Conservation (phyloP, 2,797 vertebrate species). For the Bradypodion ventrale region DNA sequence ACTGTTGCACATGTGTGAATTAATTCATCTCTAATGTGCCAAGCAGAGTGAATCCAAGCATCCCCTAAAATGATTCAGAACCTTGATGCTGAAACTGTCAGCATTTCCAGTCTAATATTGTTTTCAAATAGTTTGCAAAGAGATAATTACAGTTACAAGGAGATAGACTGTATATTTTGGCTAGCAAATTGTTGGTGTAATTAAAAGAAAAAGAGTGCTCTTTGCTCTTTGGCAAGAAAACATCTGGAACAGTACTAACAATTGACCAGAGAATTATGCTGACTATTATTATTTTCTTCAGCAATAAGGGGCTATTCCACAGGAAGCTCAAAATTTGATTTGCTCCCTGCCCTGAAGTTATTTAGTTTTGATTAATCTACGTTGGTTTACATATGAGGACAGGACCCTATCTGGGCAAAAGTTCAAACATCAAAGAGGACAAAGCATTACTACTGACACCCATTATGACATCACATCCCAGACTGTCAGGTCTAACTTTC, state of each 20-base stretch:
- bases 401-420: neutral
- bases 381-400: conserved; percentile 2
- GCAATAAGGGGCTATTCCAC: neutral
- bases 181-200: neutral
- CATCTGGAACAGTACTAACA: neutral
- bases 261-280: neutral
- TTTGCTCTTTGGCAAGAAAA: conserved; percentile 2
- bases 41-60: neutral
- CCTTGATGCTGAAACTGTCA: neutral
- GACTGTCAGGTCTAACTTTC: neutral
- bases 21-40: neutral
- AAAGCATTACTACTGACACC: neutral
- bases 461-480: neutral
- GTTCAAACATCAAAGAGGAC: neutral
- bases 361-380: neutral
- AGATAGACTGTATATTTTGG: neutral
- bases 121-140: neutral
- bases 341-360: neutral
- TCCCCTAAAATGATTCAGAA: neutral
- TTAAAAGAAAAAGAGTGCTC: neutral
- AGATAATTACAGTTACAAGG: neutral
- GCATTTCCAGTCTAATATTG: neutral
- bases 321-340: neutral
- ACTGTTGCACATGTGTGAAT: neutral
- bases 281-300: neutral